These are phyloP conservation scores for Syndactyla subalaris DNA, from an alignment of 2,797 vertebrate genomes.

Conservation along the genomic window DNA sequence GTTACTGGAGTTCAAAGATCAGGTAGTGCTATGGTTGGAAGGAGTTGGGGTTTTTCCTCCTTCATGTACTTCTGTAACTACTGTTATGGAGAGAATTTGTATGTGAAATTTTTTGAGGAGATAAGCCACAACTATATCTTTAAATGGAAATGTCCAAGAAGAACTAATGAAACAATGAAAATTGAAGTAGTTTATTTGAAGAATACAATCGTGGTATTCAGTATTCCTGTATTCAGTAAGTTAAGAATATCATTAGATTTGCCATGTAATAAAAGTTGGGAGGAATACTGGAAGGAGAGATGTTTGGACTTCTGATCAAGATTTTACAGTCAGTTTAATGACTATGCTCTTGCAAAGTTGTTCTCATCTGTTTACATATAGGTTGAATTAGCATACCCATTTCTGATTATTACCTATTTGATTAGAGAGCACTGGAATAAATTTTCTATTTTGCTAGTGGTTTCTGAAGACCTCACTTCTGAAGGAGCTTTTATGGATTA, in stretches of 20 bases:
- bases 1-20: background rate
- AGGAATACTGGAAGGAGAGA: background rate
- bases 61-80: background rate
- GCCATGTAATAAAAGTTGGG: background rate
- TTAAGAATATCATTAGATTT: background rate
- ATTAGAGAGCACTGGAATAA: background rate
- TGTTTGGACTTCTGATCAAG: background rate
- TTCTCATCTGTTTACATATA: background rate
- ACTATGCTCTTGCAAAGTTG: background rate
- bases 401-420: background rate
- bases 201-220: background rate
- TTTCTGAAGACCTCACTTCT: background rate
- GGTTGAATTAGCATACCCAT: background rate
- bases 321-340: background rate
- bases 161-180: background rate
- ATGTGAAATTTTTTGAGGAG: background rate
- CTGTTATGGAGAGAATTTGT: background rate
- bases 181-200: background rate
- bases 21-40: background rate
- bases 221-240: background rate
- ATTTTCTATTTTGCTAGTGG: background rate
- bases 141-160: background rate
- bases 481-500: background rate
- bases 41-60: fast-evolving
- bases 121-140: background rate